A percentile compares a stretch with the other conserved stretches of the same genome.
Conservation (phyloP, 1,140 invertebrate genomes). For the Lamellibrachia luymesi region DNA sequence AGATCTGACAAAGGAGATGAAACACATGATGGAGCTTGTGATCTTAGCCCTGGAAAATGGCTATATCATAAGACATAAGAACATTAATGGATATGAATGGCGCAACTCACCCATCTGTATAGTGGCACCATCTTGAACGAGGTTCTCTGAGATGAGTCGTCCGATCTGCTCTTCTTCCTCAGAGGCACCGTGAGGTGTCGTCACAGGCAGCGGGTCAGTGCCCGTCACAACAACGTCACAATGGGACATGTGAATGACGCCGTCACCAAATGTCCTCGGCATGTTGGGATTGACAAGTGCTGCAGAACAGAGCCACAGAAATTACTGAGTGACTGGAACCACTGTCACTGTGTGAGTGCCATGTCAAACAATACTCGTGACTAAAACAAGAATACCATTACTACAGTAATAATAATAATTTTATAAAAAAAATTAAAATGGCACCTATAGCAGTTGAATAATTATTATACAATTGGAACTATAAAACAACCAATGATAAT, state of each 20-base stretch:
- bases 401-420: no score
- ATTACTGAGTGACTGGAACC: background rate
- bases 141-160: conserved; percentile 81
- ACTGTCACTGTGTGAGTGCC: background rate
- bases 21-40: no score
- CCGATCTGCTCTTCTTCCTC: conserved; percentile 80
- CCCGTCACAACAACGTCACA: conserved; percentile 82
- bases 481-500: no score
- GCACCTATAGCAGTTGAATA: no score
- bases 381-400: no score
- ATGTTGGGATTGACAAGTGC: conserved; percentile 76
- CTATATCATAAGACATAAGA: background rate
- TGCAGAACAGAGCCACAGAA: conserved; percentile 24
- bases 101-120: conserved; percentile 78
- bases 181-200: conserved; percentile 66
- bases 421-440: no score
- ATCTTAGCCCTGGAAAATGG: no score
- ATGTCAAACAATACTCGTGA: no score
- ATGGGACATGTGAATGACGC: conserved; percentile 83
- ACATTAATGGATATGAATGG: background rate
- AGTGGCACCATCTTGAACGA: conserved; percentile 88
- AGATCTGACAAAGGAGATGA: no score
- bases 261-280: conserved; percentile 88
- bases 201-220: conserved; percentile 71
- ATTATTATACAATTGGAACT: no score